Percentiles rank a stretch among this genome's conserved stretches.
Evolutionary conservation across 2,888 invertebrate genomes (phyloP).

Genomic region (Coremacera marginata): DNA sequence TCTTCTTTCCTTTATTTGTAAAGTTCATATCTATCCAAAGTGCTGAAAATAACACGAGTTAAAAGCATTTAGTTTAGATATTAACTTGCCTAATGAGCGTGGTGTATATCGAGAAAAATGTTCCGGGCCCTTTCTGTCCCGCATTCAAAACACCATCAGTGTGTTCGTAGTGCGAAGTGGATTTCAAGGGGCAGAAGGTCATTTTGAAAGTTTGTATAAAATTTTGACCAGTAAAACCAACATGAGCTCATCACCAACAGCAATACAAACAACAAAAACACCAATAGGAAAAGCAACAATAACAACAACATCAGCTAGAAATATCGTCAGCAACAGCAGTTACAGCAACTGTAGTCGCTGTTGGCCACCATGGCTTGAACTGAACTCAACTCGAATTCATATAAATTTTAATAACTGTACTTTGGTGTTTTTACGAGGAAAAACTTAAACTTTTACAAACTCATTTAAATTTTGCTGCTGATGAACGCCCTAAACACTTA

Average conservation of each 20-base stretch:
- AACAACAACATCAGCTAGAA: neutral
- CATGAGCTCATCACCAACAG: constrained; percentile 11
- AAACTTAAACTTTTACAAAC: constrained; percentile 16
- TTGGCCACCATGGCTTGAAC: neutral
- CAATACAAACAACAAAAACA: neutral
- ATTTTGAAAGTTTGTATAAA: constrained; percentile 26
- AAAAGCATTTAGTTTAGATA: no score
- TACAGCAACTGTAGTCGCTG: neutral
- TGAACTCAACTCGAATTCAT: constrained; percentile 21
- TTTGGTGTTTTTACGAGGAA: constrained; percentile 24
- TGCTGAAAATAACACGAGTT: no score
- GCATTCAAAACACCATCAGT: neutral
- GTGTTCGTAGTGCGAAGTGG: neutral
- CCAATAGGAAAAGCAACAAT: neutral
- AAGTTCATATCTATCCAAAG: no score
- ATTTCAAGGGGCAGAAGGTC: constrained; percentile 22
- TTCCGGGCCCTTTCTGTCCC: neutral
- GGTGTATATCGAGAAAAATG: neutral
- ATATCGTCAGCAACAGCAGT: neutral
- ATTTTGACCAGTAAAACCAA: constrained; percentile 27
- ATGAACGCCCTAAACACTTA: constrained; percentile 19
- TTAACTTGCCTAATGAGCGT: no score
- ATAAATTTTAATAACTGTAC: constrained; percentile 35
- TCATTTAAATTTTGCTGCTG: constrained; percentile 24
- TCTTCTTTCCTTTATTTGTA: no score